Evolutionary conservation across 2,888 invertebrate species (phyloP).

Genomic region (Torymus auratus): DNA sequence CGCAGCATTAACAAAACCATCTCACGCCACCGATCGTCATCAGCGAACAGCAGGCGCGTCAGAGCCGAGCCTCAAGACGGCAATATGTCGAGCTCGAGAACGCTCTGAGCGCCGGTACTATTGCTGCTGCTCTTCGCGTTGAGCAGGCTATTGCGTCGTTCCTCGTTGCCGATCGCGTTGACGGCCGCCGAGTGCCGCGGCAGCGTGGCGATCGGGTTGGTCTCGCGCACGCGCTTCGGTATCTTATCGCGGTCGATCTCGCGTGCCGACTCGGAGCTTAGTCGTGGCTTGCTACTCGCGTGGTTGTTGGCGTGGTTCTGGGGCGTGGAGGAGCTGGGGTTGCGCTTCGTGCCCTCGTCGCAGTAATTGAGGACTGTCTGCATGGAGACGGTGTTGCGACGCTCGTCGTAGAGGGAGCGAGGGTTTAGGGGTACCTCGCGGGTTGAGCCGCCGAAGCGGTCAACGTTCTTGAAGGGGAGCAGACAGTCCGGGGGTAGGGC

Average conservation of each 20-base stretch:
- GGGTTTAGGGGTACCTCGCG: constrained; percentile 74
- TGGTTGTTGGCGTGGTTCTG: constrained; percentile 59
- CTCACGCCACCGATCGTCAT: neutral
- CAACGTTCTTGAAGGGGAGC: constrained; percentile 54
- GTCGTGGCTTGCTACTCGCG: constrained; percentile 65
- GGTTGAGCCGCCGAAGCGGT: constrained; percentile 67
- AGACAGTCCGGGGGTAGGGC: constrained; percentile 53
- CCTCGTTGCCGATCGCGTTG: constrained; percentile 37
- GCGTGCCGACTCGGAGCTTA: constrained; percentile 74
- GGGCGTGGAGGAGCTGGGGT: neutral
- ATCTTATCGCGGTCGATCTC: constrained; percentile 66
- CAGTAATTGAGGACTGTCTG: constrained; percentile 70
- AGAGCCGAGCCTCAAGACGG: constrained; percentile 70
- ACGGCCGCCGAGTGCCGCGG: constrained; percentile 67
- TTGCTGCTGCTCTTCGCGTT: constrained; percentile 15
- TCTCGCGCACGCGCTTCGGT: constrained; percentile 62
- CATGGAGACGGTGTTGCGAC: constrained; percentile 73
- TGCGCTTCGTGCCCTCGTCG: constrained; percentile 63
- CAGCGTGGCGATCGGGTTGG: constrained; percentile 73
- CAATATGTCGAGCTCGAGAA: constrained; percentile 72
- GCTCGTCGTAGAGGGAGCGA: constrained; percentile 70
- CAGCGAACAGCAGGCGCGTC: neutral
- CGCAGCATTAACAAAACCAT: constrained; percentile 32
- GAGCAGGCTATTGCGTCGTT: too few species aligned
- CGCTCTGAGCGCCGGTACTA: constrained; percentile 67